phyloP scores from a whole-genome alignment of 2,888 invertebrate genomes.

The Andrena minutula region DNA sequence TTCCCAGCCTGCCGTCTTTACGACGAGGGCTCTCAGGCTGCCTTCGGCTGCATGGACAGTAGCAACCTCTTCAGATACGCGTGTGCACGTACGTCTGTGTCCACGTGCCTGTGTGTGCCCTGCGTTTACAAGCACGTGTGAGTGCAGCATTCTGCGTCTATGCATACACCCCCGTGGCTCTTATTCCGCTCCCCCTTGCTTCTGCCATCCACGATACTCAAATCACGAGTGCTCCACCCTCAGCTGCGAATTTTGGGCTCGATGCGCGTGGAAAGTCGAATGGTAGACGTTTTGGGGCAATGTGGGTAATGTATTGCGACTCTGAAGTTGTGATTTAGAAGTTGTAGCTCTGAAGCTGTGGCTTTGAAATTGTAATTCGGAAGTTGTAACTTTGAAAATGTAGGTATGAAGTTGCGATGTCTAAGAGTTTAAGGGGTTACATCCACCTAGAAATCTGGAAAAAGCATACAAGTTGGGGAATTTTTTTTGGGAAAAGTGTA shows the following conservation, averaged over 20 bases:
- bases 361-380: too few relatives aligned
- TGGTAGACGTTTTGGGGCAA: not conserved
- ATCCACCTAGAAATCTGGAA: too few relatives aligned
- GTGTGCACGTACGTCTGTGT: not conserved
- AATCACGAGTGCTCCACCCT: constrained; percentile 46
- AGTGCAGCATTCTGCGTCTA: not conserved
- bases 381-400: too few relatives aligned
- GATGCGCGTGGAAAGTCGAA: not conserved
- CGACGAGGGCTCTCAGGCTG: constrained; percentile 66
- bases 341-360: too few relatives aligned
- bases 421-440: too few relatives aligned
- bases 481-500: too few relatives aligned
- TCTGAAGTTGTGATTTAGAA: too few relatives aligned
- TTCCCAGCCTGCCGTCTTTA: constrained; percentile 70
- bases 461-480: too few relatives aligned
- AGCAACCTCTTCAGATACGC: constrained; percentile 44
- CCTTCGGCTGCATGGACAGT: constrained; percentile 49
- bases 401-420: too few relatives aligned
- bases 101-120: not conserved
- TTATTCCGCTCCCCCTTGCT: constrained; percentile 29
- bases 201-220: constrained; percentile 30
- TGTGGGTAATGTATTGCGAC: too few relatives aligned
- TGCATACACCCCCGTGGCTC: constrained; percentile 26
- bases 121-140: constrained; percentile 3
- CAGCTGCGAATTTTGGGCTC: constrained; percentile 5